Percentiles rank a stretch among this genome's conserved stretches.
These are phyloP conservation scores for Camelus dromedarius DNA, from an alignment of 2,113 vertebrate species.

Conservation along the genomic window DNA sequence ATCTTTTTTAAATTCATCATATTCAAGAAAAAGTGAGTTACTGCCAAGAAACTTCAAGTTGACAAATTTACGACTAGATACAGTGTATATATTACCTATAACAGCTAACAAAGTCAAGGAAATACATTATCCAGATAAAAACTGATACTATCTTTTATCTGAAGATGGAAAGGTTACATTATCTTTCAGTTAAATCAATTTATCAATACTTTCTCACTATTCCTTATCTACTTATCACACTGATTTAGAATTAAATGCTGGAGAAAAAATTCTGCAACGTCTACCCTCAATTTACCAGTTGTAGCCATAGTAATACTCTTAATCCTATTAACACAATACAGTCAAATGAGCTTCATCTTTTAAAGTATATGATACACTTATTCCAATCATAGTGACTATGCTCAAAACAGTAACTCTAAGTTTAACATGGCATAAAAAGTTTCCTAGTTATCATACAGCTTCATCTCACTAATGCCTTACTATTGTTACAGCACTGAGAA, in stretches of 20 bases:
- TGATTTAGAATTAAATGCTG: slow-evolving; percentile 57
- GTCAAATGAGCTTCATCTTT: slow-evolving; percentile 32
- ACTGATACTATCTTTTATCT: not conserved
- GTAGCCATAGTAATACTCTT: not conserved
- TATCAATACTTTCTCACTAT: slow-evolving; percentile 33
- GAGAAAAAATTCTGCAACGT: not conserved
- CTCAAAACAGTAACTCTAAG: slow-evolving; percentile 21
- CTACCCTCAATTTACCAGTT: slow-evolving; percentile 24
- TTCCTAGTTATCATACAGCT: not conserved
- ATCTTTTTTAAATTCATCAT: slow-evolving; percentile 19
- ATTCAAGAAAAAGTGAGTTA: not conserved
- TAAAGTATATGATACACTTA: not conserved
- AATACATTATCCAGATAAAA: slow-evolving; percentile 27
- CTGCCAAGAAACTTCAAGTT: not conserved
- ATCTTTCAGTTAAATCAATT: slow-evolving; percentile 29
- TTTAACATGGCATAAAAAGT: not conserved
- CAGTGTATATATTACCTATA: not conserved
- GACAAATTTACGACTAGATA: not conserved
- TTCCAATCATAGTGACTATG: not conserved
- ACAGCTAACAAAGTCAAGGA: not conserved
- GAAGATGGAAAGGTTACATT: slow-evolving; percentile 7
- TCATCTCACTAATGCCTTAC: not conserved
- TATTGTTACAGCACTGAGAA: not conserved
- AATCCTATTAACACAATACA: slow-evolving; percentile 11
- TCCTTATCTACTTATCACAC: not conserved